A percentile compares a stretch with the other conserved stretches of the same genome.
These are phyloP conservation scores for Hybognathus amarus DNA, from an alignment of 2,797 vertebrate species.

Conservation along the genomic window DNA sequence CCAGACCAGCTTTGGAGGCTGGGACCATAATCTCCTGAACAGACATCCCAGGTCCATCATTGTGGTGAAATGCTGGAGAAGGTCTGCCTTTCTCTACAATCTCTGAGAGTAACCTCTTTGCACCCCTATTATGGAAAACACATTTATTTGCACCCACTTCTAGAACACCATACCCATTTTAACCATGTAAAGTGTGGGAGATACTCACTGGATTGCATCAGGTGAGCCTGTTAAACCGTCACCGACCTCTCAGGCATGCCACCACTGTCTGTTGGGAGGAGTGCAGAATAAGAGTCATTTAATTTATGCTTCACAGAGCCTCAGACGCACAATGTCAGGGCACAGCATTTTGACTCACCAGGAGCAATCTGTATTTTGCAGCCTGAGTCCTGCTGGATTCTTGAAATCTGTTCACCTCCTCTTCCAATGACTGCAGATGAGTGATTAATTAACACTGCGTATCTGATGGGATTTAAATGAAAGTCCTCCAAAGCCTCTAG, in stretches of 20 bases:
- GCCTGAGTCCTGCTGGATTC: slow-evolving; percentile 96
- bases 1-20: slow-evolving; percentile 95
- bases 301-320: not conserved
- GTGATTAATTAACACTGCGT: not conserved
- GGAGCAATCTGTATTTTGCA: slow-evolving; percentile 99
- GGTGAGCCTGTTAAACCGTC: slow-evolving; percentile 92
- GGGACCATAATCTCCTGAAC: slow-evolving; percentile 99
- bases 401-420: slow-evolving; percentile 98
- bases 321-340: not conserved
- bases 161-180: not conserved
- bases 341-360: slow-evolving; percentile 75
- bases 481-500: not conserved
- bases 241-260: slow-evolving; percentile 96
- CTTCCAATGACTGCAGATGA: slow-evolving; percentile 90
- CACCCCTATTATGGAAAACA: slow-evolving; percentile 75
- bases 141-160: no score
- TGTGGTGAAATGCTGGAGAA: slow-evolving; percentile 93
- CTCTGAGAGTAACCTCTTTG: slow-evolving; percentile 93
- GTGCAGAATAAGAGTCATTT: not conserved
- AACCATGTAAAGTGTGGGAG: not conserved
- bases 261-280: slow-evolving; percentile 87
- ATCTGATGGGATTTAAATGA: not conserved
- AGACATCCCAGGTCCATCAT: slow-evolving; percentile 92
- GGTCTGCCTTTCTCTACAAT: slow-evolving; percentile 98
- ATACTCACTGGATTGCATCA: slow-evolving; percentile 94